phyloP scores from a whole-genome alignment of 2,888 invertebrate genomes.

The Pseudococcus longispinus region DNA sequence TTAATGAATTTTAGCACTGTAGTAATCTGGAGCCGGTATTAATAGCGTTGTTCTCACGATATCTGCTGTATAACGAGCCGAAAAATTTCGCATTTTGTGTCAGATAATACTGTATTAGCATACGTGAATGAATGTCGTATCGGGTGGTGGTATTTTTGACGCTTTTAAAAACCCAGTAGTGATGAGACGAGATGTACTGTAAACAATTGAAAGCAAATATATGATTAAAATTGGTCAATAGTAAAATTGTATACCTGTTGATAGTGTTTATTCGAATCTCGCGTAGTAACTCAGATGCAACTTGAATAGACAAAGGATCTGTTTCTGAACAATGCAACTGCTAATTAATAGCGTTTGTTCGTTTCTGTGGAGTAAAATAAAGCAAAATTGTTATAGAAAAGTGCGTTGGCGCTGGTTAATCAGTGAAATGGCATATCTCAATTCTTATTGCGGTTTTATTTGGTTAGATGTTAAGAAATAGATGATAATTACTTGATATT shows the following conservation, averaged over 20 bases:
- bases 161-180: background rate
- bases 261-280: background rate
- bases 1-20: background rate
- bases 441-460: background rate
- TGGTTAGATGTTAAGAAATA: background rate
- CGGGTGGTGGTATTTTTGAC: background rate
- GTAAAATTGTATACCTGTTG: background rate
- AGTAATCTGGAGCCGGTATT: slow-evolving; percentile 16
- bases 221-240: background rate
- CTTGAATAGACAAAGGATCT: background rate
- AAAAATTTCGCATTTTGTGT: background rate
- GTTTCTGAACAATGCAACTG: background rate
- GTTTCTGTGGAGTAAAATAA: background rate
- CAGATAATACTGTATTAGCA: background rate
- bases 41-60: background rate
- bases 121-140: background rate
- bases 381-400: background rate
- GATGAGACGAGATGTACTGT: background rate
- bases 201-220: background rate
- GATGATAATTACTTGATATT: background rate
- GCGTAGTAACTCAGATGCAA: background rate
- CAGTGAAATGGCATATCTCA: background rate
- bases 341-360: background rate
- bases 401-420: slow-evolving; percentile 1
- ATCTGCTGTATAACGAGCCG: background rate